Percentiles rank a stretch among this genome's conserved stretches.
Conservation (phyloP, 1,140 invertebrate genomes). For the Brachionus angularis region DNA sequence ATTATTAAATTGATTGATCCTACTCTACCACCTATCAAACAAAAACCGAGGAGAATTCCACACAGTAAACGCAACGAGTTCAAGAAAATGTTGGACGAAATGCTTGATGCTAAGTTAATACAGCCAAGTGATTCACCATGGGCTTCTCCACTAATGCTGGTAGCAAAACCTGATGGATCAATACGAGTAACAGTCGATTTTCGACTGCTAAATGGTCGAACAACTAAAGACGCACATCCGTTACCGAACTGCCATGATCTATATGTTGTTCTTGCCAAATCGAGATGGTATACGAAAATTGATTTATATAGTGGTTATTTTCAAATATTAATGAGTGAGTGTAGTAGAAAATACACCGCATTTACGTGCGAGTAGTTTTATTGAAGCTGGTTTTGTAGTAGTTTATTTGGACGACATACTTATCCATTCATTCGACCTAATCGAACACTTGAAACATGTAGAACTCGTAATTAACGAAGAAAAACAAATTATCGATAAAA, state of each 20-base stretch:
- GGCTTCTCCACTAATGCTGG: constrained; percentile 11
- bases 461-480: constrained; percentile 1
- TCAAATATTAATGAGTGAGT: constrained; percentile 45
- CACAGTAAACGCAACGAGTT: constrained; percentile 6
- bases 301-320: constrained; percentile 47
- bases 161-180: neutral
- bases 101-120: constrained; percentile 43
- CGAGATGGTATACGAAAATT: constrained; percentile 35
- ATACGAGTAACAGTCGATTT: constrained; percentile 31
- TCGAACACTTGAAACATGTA: constrained; percentile 27
- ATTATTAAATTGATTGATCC: neutral
- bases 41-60: constrained; percentile 1
- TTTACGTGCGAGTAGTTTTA: constrained; percentile 44
- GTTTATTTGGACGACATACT: constrained; percentile 31
- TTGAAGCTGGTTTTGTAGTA: constrained; percentile 46
- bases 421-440: neutral
- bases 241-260: constrained; percentile 11
- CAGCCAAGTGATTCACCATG: neutral
- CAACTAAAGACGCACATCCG: constrained; percentile 15
- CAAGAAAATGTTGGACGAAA: constrained; percentile 27
- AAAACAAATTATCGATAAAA: neutral
- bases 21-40: neutral
- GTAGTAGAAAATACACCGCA: constrained; percentile 29
- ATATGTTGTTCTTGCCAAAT: neutral
- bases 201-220: neutral